Evolutionary conservation across 2,888 invertebrate genomes (phyloP), one percentile per base, ranked within the genome.

Genomic region (Eupithecia centaureata): DNA sequence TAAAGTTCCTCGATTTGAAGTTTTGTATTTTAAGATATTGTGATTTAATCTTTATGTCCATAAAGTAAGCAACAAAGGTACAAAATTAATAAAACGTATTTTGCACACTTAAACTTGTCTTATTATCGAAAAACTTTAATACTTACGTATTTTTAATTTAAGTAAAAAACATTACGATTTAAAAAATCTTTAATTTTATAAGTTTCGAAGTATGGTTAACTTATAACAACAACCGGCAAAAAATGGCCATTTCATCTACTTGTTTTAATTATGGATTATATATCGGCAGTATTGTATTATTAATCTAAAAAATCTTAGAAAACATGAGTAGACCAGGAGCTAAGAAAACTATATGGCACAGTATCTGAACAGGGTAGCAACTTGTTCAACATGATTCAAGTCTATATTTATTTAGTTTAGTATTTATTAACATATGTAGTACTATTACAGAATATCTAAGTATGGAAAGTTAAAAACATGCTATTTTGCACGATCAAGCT

Each of bases 11-110:
- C 80, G 81, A 80, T 80, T 42, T 47, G 47, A 47, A 47, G 47
- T 47, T 80, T 82, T 84, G 84, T 83, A 80, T 77, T 78, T 82
- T 79, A 80, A 80, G 82, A 81, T 80, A 78, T 86, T 89, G 90
- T 90, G 89, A 90, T 90, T 82, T 82, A 83, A 85, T 78, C 68
- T 47, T n/a, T 81, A 79, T 81, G 76, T 84, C 79, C 79, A 78
- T 81, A 32, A 65, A 61, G 78, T 81, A 74, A 70, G 81, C 83
- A 81, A 83, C 78, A 77, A 77, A 80, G 87, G 86, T 88, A 89
- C 84, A 86, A 68, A 60, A 60, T 60, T 38, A 42, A 84, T 80
- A 79, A 85, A 86, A 65, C 86, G 81, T 87, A 86, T 88, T 90
- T 89, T 90, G 85, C 86, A 88, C 84, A 76, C 67, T 58, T 64